Base-by-base conservation (phyloP, 2,888 invertebrate species). In the Microctonus hyperodae region DNA sequence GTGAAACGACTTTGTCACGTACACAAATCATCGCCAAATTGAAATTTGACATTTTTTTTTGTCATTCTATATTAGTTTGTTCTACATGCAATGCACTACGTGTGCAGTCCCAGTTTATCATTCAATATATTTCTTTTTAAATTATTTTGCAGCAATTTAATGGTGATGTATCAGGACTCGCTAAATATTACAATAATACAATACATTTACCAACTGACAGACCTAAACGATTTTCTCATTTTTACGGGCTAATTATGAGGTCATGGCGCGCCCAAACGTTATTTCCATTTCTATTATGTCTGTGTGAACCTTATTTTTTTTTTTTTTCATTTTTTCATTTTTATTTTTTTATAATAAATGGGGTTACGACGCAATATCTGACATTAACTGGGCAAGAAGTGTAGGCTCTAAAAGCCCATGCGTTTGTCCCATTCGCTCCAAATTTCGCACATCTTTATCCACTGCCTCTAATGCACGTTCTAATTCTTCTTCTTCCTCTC, bases 401-500 rank as follows among this genome's bases (percentile, higher is more conserved):
- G 83, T 80, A 25, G 90, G 89, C 78, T 91, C 90, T 60, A 88
- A 79, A 67, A 88, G 81, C 66, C 88, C 88, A 69, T 88, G 87
- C 5, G 88, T 85, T 44, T 87, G 87, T 64, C 89, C 90, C 83
- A 90, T 85, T 83, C 90, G 90, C 80, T 91, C 90, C 75, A 91
- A 83, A 67, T 90, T 90, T 82, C 90, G 89, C 22, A 91, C 89
- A 79, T 90, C 90, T 79, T 90, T 90, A 79, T 92, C 91, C 53
- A 92, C 92, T 57, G 90, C 90, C 74, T 92, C 92, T 70, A 96
- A 85, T 9, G 95, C 95, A 68, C 95, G 90, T 80, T 95, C 95
- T 75, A 96, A 85, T 82, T 95, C 95, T 73, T 95, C 95, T 37
- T 94, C 91, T 84, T 96, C 95, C 79, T 94, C 95, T 80, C 90